Percentiles rank a stretch among this genome's conserved stretches.
These are phyloP conservation scores for Elmis aenea DNA, from an alignment of 2,888 invertebrate species.

Conservation along the genomic window DNA sequence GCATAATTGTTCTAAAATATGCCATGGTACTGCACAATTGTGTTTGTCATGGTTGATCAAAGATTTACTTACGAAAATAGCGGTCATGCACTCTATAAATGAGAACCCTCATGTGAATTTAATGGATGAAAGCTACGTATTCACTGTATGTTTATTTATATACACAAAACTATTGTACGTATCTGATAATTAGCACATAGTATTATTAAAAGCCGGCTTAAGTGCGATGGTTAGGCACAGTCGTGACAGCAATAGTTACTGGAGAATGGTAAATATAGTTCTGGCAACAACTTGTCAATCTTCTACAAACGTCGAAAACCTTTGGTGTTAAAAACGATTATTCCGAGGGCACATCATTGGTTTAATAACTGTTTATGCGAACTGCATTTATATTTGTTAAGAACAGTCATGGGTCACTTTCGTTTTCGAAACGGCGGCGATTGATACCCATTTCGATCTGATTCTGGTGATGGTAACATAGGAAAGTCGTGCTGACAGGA, in stretches of 20 bases:
- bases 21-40: too few species aligned
- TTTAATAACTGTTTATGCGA: constrained; percentile 9
- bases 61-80: too few species aligned
- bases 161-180: not conserved
- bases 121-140: too few species aligned
- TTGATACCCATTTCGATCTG: constrained; percentile 31
- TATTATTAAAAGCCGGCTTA: constrained; percentile 4
- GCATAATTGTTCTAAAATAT: too few species aligned
- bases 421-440: constrained; percentile 41
- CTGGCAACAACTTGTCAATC: constrained; percentile 14
- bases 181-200: not conserved
- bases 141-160: too few species aligned
- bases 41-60: too few species aligned
- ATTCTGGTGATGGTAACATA: constrained; percentile 28
- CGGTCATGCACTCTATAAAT: too few species aligned
- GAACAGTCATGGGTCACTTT: constrained; percentile 35
- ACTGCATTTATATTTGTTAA: constrained; percentile 6
- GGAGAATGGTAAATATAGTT: constrained; percentile 6
- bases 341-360: constrained; percentile 20
- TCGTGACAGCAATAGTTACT: constrained; percentile 25
- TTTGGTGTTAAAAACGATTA: constrained; percentile 30
- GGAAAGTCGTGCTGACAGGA: constrained; percentile 37
- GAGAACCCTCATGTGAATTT: too few species aligned
- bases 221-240: constrained; percentile 33
- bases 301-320: constrained; percentile 25